Conservation (phyloP, 2,888 invertebrate species). For the Eristalinus aeneus region DNA sequence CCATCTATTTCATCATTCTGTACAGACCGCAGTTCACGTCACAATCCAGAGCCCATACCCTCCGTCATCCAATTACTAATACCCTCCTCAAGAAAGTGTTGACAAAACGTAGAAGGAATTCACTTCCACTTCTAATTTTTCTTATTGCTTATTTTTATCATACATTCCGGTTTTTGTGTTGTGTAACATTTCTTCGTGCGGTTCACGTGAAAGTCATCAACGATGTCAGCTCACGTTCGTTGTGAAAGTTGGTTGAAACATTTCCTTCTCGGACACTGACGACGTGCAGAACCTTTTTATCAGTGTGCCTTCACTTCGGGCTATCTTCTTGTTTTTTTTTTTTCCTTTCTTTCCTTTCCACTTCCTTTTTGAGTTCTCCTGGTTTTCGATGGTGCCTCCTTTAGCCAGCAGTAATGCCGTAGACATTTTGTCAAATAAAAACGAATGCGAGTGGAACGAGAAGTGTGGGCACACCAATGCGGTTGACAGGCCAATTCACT, state of each 20-base stretch:
- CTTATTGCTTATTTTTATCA: constrained; percentile 19
- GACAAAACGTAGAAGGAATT: constrained; percentile 19
- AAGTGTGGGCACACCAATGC: constrained; percentile 11
- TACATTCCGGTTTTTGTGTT: constrained; percentile 11
- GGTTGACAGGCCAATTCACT: constrained; percentile 31
- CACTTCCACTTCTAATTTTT: constrained; percentile 8
- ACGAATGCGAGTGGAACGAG: constrained; percentile 12
- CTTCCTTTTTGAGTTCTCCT: background rate
- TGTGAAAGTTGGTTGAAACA: constrained; percentile 43
- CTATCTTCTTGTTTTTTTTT: background rate
- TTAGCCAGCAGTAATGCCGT: constrained; percentile 17
- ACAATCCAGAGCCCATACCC: background rate
- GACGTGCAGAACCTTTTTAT: constrained; percentile 56
- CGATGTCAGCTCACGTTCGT: constrained; percentile 59
- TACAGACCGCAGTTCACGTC: background rate
- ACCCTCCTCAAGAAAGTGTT: constrained; percentile 11
- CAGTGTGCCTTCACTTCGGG: constrained; percentile 3
- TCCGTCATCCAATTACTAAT: constrained; percentile 20
- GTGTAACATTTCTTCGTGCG: constrained; percentile 12
- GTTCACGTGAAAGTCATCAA: constrained; percentile 53
- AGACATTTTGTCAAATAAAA: constrained; percentile 42
- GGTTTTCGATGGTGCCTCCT: constrained; percentile 25
- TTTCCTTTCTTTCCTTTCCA: background rate
- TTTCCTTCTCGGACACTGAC: constrained; percentile 46
- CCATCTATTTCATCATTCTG: background rate